Base-by-base conservation (phyloP, 2,113 vertebrate species). In the Platysteira castanea region DNA sequence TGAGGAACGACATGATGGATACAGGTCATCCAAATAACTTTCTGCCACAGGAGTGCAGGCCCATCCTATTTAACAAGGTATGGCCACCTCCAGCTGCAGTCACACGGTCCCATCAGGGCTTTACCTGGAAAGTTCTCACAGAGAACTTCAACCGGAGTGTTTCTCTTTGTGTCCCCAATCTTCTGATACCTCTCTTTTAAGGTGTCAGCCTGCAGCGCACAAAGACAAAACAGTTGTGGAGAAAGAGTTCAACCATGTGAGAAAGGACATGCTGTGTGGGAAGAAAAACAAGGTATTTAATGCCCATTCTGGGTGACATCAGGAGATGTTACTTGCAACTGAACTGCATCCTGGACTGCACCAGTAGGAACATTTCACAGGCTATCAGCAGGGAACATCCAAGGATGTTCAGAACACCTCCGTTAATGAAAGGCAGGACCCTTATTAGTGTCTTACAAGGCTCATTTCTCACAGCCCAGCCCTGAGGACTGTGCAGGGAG, bases 61-160 rank as follows among this genome's bases (percentile, higher is more conserved):
- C 46, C 14, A 2, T 70, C 31, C 13, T 15, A 17, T 44, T 84
- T 63, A 76, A 53, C 47, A 60, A 49, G 22, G 17, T 6, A 27
- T 6, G 7, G 27, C n/a, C 37, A 60, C n/a, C 42, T 84, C 41
- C 56, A 82, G 8, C n/a, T 28, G 49, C 44, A 59, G 41, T 47
- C 21, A 37, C 12, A 78, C 0, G 1, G 49, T 61, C 80, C 59
- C 42, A 37, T 9, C 31, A 76, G 63, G 30, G 53, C 70, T 96
- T 92, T 98, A 99, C 99, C 99, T 98, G 99, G 99, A 90, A 99
- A 99, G 98, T 99, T 99, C 98, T 99, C 99, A 99, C 99, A 99
- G 96, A 99, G 99, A 98, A 99, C 98, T 98, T 99, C 99, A 74
- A 99, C 98, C 2, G 99, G 99, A 98, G 99, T 99, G 97, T 99